Conservation (phyloP, 2,888 invertebrate species). For the Therioaphis trifolii region DNA sequence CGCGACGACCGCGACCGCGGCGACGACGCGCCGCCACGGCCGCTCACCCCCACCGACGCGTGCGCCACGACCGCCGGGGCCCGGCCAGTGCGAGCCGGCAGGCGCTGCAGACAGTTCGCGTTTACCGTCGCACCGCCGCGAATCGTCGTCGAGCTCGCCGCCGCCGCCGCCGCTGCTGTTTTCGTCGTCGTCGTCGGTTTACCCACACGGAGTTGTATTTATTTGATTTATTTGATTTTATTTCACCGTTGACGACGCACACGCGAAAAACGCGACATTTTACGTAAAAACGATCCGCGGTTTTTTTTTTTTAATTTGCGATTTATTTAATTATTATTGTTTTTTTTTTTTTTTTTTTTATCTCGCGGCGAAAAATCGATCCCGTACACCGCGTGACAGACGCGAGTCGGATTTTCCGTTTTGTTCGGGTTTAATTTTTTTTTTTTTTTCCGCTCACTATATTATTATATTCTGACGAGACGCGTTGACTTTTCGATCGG, state of each 20-base stretch:
- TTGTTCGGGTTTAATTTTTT: not conserved
- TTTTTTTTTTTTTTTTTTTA: too few relatives aligned
- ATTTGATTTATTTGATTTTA: too few relatives aligned
- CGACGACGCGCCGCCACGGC: not conserved
- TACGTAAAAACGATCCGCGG: not conserved
- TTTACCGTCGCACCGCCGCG: conserved; percentile 23
- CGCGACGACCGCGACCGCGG: too few relatives aligned
- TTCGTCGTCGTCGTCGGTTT: too few relatives aligned
- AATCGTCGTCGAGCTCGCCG: not conserved
- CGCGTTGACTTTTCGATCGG: too few relatives aligned
- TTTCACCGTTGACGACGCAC: too few relatives aligned
- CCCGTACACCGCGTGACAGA: too few relatives aligned
- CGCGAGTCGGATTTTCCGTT: too few relatives aligned
- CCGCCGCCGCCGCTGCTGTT: not conserved
- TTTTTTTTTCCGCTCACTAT: not conserved
- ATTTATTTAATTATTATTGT: not conserved
- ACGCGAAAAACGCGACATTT: too few relatives aligned
- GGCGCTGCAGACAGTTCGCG: conserved; percentile 47
- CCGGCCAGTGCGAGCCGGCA: conserved; percentile 47
- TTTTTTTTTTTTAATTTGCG: not conserved
- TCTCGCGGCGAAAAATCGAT: too few relatives aligned
- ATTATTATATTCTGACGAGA: too few relatives aligned
- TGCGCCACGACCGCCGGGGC: conserved; percentile 12
- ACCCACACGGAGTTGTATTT: too few relatives aligned
- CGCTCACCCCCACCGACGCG: not conserved